Percentiles rank a stretch among this genome's conserved stretches.
phyloP scores from a whole-genome alignment of 2,888 invertebrate genomes.

The Leucophenga montana region DNA sequence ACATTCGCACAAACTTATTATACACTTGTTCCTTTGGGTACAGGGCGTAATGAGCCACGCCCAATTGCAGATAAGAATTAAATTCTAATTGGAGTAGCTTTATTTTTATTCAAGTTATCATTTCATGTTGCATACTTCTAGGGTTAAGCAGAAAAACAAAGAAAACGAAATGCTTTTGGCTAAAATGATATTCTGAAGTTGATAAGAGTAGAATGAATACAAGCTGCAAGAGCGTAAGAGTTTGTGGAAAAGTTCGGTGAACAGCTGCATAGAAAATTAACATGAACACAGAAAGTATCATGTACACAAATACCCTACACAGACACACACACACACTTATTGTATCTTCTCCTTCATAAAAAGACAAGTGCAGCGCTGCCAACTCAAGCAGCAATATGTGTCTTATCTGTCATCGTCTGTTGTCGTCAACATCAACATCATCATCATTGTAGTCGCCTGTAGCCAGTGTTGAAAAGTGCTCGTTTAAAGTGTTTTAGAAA shows the following conservation, averaged over 20 bases:
- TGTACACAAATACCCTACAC: neutral
- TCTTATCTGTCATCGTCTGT: slow-evolving; percentile 60
- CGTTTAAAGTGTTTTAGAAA: slow-evolving; percentile 41
- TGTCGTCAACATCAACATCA: neutral
- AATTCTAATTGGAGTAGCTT: too few relatives aligned
- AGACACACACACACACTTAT: neutral
- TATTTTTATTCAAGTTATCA: too few relatives aligned
- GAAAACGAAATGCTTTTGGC: too few relatives aligned
- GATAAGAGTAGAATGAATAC: neutral
- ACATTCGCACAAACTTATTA: too few relatives aligned
- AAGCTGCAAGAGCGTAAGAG: slow-evolving; percentile 4
- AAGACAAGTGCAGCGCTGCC: neutral
- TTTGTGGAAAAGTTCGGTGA: slow-evolving; percentile 18
- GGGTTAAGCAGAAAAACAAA: neutral
- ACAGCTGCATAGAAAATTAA: slow-evolving; percentile 17
- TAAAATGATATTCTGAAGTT: neutral
- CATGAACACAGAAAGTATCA: slow-evolving; percentile 9
- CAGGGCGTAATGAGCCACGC: too few relatives aligned
- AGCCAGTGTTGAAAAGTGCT: slow-evolving; percentile 23
- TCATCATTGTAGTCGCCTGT: slow-evolving; percentile 5
- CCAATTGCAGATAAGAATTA: too few relatives aligned
- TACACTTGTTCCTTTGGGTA: too few relatives aligned
- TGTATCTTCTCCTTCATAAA: neutral
- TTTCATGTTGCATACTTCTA: neutral
- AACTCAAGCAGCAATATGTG: slow-evolving; percentile 50